A percentile compares a stretch with the other conserved stretches of the same genome.
phyloP scores from a whole-genome alignment of 2,888 invertebrate species.

The Pogonocherus hispidulus region DNA sequence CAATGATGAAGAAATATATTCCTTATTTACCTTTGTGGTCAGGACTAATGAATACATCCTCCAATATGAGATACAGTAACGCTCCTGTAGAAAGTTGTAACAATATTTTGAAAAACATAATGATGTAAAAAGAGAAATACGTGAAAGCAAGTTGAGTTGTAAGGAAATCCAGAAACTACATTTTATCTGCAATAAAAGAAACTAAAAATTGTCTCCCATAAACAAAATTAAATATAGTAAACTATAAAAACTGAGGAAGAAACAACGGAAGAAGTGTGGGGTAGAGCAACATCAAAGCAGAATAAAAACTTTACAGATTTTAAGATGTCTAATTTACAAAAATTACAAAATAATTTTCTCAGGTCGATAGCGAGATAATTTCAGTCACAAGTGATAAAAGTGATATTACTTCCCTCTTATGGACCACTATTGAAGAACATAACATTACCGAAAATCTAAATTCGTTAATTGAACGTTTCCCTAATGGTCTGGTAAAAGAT shows the following conservation, averaged over 20 bases:
- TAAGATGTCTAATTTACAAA: slow-evolving; percentile 16
- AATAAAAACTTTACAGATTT: slow-evolving; percentile 1
- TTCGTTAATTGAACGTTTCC: slow-evolving; percentile 2
- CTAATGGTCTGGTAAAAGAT: slow-evolving; percentile 15
- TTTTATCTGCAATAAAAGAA: slow-evolving; percentile 18
- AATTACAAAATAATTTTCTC: not conserved
- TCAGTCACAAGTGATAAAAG: not conserved
- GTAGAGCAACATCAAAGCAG: not conserved
- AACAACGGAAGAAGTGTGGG: slow-evolving; percentile 6
- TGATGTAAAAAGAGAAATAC: slow-evolving; percentile 17
- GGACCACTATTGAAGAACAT: slow-evolving; percentile 17
- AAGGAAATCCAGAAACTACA: not conserved
- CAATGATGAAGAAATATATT: slow-evolving; percentile 17
- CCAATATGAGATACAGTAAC: slow-evolving; percentile 10
- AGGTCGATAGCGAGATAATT: not conserved
- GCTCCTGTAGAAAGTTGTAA: slow-evolving; percentile 18
- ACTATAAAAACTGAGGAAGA: not conserved
- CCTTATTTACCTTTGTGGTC: slow-evolving; percentile 25
- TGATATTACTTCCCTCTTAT: not conserved
- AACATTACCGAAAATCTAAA: not conserved
- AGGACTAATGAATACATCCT: not conserved
- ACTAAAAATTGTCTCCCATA: not conserved
- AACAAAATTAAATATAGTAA: not conserved
- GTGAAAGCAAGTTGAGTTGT: not conserved
- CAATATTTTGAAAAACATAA: slow-evolving; percentile 10